These are phyloP conservation scores for Sycophaga agraensis DNA, from an alignment of 1,140 invertebrate species.

Conservation along the genomic window DNA sequence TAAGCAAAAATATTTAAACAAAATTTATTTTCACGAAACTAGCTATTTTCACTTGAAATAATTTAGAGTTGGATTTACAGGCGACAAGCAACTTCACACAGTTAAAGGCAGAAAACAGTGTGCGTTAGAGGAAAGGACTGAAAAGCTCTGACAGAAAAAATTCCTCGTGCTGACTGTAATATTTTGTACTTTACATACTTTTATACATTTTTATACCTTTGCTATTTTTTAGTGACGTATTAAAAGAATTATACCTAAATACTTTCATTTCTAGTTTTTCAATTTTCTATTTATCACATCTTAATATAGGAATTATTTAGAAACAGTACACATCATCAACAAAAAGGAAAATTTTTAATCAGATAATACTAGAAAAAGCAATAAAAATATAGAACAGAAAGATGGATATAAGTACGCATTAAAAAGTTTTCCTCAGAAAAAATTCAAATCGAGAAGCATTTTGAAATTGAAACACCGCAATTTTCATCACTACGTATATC, in stretches of 20 bases:
- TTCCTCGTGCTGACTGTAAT: no score
- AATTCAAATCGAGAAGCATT: constrained; percentile 12
- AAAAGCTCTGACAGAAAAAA: not conserved
- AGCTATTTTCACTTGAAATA: not conserved
- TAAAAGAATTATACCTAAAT: no score
- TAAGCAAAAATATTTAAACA: no score
- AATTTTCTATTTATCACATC: no score
- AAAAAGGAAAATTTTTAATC: not conserved
- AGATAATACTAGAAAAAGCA: not conserved
- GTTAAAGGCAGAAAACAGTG: constrained; percentile 7
- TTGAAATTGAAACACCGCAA: no score
- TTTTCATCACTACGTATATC: no score
- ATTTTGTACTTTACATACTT: not conserved
- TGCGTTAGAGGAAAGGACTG: not conserved
- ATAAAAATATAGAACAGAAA: not conserved
- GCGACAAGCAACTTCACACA: constrained; percentile 7
- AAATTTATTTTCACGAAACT: no score
- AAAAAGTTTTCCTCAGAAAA: not conserved
- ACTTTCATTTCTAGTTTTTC: no score
- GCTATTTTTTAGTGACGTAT: not conserved
- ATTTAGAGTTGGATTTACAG: constrained; percentile 3
- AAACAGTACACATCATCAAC: no score
- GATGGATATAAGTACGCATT: not conserved
- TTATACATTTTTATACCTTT: not conserved
- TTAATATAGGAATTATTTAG: no score